A percentile compares a stretch with the other conserved stretches of the same genome.
phyloP scores from a whole-genome alignment of 2,888 invertebrate genomes.

The Petrolisthes cinctipes region DNA sequence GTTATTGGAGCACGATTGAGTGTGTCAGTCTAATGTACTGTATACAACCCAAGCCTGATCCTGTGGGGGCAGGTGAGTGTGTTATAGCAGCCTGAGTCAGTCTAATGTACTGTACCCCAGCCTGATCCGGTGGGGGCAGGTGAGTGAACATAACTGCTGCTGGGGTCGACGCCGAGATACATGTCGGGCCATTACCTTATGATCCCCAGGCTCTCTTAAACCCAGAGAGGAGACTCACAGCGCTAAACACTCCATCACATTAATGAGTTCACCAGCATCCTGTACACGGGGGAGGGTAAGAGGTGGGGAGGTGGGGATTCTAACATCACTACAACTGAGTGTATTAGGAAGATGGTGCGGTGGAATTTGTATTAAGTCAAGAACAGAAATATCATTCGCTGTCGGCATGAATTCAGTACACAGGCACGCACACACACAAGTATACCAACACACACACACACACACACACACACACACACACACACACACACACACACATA shows the following conservation, averaged over 20 bases:
- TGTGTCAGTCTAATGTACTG: too few species aligned
- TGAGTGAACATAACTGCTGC: too few species aligned
- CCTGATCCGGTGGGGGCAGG: neutral
- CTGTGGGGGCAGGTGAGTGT: too few species aligned
- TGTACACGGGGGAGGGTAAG: constrained; percentile 36
- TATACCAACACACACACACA: neutral
- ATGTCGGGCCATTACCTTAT: constrained; percentile 49
- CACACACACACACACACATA: constrained; percentile 38
- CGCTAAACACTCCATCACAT: constrained; percentile 55
- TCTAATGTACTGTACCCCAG: too few species aligned
- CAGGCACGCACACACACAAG: neutral
- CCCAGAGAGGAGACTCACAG: constrained; percentile 37
- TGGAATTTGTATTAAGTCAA: constrained; percentile 38
- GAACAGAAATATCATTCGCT: constrained; percentile 20
- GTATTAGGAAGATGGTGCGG: constrained; percentile 2
- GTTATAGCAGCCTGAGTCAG: too few species aligned
- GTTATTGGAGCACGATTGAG: too few species aligned
- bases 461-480: constrained; percentile 12
- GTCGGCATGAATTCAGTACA: neutral
- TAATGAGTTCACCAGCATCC: constrained; percentile 46
- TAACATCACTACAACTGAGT: neutral
- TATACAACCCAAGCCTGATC: too few species aligned
- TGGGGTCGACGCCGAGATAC: constrained; percentile 3
- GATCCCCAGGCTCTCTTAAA: constrained; percentile 56
- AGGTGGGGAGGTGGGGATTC: constrained; percentile 37